These are phyloP conservation scores for Bradypodion ventrale DNA, from an alignment of 2,797 vertebrate genomes.

Conservation along the genomic window DNA sequence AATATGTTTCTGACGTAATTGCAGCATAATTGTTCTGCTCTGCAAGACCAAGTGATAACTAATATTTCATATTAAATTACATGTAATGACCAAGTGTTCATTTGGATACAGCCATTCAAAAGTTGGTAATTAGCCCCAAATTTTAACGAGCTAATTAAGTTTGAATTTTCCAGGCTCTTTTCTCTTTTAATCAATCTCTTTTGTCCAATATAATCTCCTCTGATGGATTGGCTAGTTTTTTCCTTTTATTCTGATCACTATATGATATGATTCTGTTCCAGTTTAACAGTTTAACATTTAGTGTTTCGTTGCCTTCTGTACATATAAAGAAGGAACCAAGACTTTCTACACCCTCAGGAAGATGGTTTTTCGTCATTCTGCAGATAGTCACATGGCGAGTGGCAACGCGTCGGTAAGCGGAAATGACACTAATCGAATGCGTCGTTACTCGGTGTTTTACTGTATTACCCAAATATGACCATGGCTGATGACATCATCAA, in stretches of 20 bases:
- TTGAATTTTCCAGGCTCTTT: neutral
- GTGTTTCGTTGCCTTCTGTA: neutral
- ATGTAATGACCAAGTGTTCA: slow-evolving; percentile 5
- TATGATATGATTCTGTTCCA: neutral
- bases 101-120: neutral
- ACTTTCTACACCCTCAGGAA: neutral
- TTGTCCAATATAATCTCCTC: neutral
- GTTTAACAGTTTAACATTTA: neutral
- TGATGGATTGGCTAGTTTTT: neutral
- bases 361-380: no score
- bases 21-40: neutral
- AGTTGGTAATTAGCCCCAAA: neutral
- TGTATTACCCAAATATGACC: no score
- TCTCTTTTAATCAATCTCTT: neutral
- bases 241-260: neutral
- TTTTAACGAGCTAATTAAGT: slow-evolving; percentile 19
- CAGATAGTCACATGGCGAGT: no score
- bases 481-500: no score
- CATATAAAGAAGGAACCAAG: neutral
- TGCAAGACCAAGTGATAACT: neutral
- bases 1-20: slow-evolving; percentile 13
- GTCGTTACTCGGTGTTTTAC: no score
- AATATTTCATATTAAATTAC: slow-evolving; percentile 33
- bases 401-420: no score
- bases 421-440: no score